phyloP scores from a whole-genome alignment of 2,797 vertebrate genomes.

The Spinibarbus caldwelli region DNA sequence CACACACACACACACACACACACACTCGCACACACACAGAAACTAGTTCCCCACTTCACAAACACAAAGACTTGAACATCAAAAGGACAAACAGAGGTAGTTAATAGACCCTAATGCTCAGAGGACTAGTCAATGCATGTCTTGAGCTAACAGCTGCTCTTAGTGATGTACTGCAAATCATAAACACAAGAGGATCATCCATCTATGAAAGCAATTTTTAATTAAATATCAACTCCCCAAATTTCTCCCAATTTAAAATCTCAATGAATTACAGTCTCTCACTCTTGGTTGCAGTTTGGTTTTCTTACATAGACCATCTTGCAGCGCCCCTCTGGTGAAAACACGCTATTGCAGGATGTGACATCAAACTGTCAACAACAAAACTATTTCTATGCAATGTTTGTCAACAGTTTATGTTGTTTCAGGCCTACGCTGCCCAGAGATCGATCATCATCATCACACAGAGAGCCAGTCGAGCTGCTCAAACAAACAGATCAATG shows the following conservation, averaged over 20 bases:
- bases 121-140: neutral
- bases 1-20: too few species aligned
- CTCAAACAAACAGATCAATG: neutral
- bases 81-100: neutral
- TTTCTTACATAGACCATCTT: neutral
- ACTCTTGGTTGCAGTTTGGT: neutral
- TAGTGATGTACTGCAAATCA: neutral
- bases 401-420: neutral
- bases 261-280: neutral
- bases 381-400: neutral
- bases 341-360: neutral
- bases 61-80: neutral
- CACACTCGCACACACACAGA: neutral
- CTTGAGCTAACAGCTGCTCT: neutral
- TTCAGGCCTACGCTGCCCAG: neutral
- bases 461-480: neutral
- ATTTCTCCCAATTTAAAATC: neutral
- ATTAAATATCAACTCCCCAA: neutral
- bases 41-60: neutral
- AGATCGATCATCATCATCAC: neutral
- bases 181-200: neutral
- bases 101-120: neutral
- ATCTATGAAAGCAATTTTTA: neutral
- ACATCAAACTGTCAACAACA: neutral
- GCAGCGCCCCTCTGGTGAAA: neutral